phyloP scores from a whole-genome alignment of 2,888 invertebrate species.

The Oligia latruncula region DNA sequence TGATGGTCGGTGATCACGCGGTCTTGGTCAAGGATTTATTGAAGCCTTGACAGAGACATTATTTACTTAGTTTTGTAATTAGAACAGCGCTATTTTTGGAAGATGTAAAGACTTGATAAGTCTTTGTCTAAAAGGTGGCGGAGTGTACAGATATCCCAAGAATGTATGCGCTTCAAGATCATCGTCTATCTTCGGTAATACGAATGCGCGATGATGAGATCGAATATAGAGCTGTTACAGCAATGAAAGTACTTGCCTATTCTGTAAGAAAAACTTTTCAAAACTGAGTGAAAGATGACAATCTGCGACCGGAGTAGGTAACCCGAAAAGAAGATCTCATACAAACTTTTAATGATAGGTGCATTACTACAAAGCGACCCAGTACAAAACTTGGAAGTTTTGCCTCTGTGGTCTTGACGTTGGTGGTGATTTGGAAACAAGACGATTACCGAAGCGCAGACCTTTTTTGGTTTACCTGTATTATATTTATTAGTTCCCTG shows the following conservation, averaged over 20 bases:
- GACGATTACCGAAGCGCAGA: background rate
- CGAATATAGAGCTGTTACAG: background rate
- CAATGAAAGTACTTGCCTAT: background rate
- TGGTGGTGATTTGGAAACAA: background rate
- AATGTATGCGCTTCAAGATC: background rate
- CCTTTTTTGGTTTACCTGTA: background rate
- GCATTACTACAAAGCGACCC: background rate
- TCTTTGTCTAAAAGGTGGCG: background rate
- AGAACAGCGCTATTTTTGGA: background rate
- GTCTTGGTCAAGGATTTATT: conserved; percentile 27
- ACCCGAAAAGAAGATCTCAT: background rate
- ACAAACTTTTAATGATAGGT: background rate
- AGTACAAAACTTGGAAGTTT: background rate
- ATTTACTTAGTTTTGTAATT: conserved; percentile 6
- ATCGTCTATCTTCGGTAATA: background rate
- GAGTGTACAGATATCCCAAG: background rate
- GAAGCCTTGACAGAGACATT: background rate
- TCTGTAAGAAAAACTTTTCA: background rate
- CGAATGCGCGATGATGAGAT: background rate
- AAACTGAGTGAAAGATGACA: too few relatives aligned
- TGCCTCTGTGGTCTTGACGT: background rate
- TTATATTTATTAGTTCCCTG: background rate
- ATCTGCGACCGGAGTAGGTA: background rate
- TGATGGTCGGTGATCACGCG: conserved; percentile 19
- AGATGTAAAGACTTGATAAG: background rate